These are phyloP conservation scores for Sycophila texana DNA, from an alignment of 2,888 invertebrate species.

Conservation along the genomic window DNA sequence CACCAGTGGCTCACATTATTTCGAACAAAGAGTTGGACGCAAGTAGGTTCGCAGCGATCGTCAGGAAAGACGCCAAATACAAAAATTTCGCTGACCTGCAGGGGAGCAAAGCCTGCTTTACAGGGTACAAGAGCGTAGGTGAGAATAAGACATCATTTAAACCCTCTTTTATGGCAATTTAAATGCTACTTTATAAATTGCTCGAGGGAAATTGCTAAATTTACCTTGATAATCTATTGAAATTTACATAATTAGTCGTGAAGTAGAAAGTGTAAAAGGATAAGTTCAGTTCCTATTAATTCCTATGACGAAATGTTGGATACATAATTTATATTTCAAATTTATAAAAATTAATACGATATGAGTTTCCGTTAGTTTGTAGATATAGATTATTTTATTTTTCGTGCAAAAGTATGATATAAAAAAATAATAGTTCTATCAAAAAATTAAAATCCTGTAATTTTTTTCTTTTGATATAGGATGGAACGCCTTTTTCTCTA, in stretches of 20 bases:
- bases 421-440: constrained; percentile 60
- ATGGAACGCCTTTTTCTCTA: constrained; percentile 69
- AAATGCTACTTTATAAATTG: too few species aligned
- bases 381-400: too few species aligned
- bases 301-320: too few species aligned
- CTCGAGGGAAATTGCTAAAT: too few species aligned
- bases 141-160: constrained; percentile 74
- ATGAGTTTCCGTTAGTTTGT: too few species aligned
- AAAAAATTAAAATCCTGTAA: constrained; percentile 74
- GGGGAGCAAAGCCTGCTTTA: constrained; percentile 87
- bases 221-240: too few species aligned
- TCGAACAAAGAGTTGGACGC: constrained; percentile 79
- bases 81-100: constrained; percentile 80
- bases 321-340: too few species aligned
- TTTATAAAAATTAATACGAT: too few species aligned
- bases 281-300: too few species aligned
- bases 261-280: too few species aligned
- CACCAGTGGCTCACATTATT: constrained; percentile 81
- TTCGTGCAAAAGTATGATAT: too few species aligned
- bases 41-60: constrained; percentile 83
- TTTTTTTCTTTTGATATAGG: constrained; percentile 64
- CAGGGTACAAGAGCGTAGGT: constrained; percentile 86
- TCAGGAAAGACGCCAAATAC: constrained; percentile 79
- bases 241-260: too few species aligned
- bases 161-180: not conserved